These are phyloP conservation scores for Triplophysa rosa DNA, from an alignment of 2,113 vertebrate genomes.

Conservation along the genomic window DNA sequence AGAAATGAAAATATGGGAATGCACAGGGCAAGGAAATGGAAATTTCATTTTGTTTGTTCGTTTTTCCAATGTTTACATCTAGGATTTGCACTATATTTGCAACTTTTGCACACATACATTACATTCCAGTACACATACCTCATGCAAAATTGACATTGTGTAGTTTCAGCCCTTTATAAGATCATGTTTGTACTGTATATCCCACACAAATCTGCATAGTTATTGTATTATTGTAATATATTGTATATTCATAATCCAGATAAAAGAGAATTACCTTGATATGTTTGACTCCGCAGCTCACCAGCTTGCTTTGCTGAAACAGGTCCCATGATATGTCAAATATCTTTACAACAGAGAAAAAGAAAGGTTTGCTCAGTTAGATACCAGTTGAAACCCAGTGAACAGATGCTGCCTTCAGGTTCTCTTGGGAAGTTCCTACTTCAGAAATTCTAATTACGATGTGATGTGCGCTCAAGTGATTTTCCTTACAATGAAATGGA, in stretches of 20 bases:
- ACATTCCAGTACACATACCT: too few species aligned
- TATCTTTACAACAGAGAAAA: constrained; percentile 73
- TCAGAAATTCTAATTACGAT: not conserved
- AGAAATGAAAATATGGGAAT: not conserved
- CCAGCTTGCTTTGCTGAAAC: constrained; percentile 86
- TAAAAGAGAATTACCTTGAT: constrained; percentile 78
- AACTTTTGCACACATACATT: too few species aligned
- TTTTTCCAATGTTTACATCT: too few species aligned
- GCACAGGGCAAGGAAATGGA: not conserved
- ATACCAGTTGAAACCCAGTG: not conserved
- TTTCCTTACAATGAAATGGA: too few species aligned
- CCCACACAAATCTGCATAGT: too few species aligned
- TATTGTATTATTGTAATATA: too few species aligned
- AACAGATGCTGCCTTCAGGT: not conserved
- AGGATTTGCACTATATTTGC: too few species aligned
- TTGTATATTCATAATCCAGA: not conserved
- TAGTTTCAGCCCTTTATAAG: too few species aligned
- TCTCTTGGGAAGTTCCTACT: not conserved
- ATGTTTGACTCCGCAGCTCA: constrained; percentile 90
- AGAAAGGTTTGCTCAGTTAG: not conserved
- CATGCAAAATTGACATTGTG: too few species aligned
- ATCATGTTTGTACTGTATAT: too few species aligned
- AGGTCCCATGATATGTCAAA: constrained; percentile 93
- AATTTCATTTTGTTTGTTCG: not conserved
- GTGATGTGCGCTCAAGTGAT: not conserved